Base-by-base conservation (phyloP, 2,888 invertebrate genomes). In the Tribolium freemani region DNA sequence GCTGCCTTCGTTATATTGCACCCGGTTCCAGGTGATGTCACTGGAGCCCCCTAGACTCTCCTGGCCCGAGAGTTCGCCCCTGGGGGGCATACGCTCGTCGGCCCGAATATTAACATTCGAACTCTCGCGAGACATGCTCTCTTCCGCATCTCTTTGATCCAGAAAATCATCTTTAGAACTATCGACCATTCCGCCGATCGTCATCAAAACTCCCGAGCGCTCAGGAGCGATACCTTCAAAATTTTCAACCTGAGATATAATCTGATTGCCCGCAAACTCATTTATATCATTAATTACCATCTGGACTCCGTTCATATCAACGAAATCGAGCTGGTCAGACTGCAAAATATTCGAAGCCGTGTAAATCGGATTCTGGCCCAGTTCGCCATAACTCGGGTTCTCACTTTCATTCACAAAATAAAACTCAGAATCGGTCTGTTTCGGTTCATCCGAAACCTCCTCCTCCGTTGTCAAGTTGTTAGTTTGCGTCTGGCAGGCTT, bases 51-150 rank as follows among this genome's bases (percentile, higher is more conserved):
- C 94, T 82, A 94, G 93, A 86, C 94, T 94, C 84, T 95, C 96
- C 84, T 95, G 95, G 10, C 94, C 95, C 9, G 94, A 95, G 48
- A 96, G 89, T 86, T 96, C 96, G 0, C 95, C 95, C 74, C 94
- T 90, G 0, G 95, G 93, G 44, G 96, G 95, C 94, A 96, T 95
- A 76, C 92, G 91, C 85, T 96, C 96, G 82, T 96, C 95, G 0
- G 95, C 92, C 78, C 94, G 90, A 80, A 96, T 95, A 83, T 94
- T 93, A 54, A 94, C 87, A 84, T 95, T 93, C 54, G 94, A 87
- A 78, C 89, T 89, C 69, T 88, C 87, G 2, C 86, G 85, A 5
- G 84, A 84, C 73, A 83, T 76, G 64, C 83, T 84, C 73, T 84
- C 84, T 58, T 84, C 84, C 10, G 81, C 84, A 78, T 89, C 88